Evolutionary conservation across 1,140 invertebrate species (phyloP), one percentile per base, ranked within the genome.

Genomic region (Macrosteles quadrilineatus): DNA sequence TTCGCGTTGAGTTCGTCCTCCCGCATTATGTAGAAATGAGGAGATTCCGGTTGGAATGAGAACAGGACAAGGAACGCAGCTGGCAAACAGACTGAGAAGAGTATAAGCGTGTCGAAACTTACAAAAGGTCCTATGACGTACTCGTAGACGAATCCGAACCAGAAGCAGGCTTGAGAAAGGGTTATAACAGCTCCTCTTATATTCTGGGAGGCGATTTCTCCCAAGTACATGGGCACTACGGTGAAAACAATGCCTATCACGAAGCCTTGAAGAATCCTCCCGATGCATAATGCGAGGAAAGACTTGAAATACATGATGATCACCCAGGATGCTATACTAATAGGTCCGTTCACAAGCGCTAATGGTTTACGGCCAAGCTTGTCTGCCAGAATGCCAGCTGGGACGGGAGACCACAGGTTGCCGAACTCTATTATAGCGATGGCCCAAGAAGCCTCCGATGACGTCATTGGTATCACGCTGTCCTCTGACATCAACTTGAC

Each of bases 191-290:
- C 50, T 3, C 73, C 73, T 0, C 73, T 45, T n/a, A 73, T 80
- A 4, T 70, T 62, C 14, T 67, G 40, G 12, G 59, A 50, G 12
- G 73, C 88, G 47, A 94, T 93, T 82, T 95, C 93, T 31, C 92
- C 92, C 69, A 92, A 86, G 78, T 95, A 96, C 85, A 95, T 90
- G 0, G 92, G 92, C 2, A 88, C 83, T 14, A 88, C 86, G 0
- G 92, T 90, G 78, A 91, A 93, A 0, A 89, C 82, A 74, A 91
- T 85, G 1, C 92, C 90, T 1, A 91, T 83, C 3, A 85, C 87
- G 12, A 93, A 76, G 27, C 93, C 93, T 77, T 67, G 43, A 17
- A 55, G 23, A 31, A 62, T 21, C 19, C 67, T 14, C 21, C 23
- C 36, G 17, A 68, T 21, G 47, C 66, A 73, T 17, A 73, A 30